A percentile compares a stretch with the other conserved stretches of the same genome.
phyloP scores from a whole-genome alignment of 2,888 invertebrate species.

The Heteropelma amictum region DNA sequence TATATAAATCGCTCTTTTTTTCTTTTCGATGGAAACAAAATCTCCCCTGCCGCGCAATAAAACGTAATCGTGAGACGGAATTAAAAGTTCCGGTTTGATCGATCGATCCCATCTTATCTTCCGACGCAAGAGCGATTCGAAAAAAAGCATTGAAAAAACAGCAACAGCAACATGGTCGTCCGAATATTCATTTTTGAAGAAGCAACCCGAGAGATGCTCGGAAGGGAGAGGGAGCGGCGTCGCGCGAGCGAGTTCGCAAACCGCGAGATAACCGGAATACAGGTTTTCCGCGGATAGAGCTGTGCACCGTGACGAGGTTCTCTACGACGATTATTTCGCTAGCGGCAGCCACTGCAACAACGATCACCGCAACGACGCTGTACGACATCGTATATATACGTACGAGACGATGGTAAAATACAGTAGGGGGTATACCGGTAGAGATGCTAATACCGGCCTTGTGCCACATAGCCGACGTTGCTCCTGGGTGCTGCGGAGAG shows the following conservation, averaged over 20 bases:
- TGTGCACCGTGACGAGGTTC: constrained; percentile 61
- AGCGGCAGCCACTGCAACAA: constrained; percentile 46
- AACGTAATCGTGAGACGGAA: too few relatives aligned
- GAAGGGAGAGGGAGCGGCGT: constrained; percentile 23
- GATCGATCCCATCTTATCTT: too few relatives aligned
- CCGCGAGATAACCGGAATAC: constrained; percentile 74
- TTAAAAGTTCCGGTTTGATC: not conserved
- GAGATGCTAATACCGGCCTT: constrained; percentile 78
- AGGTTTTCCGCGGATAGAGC: constrained; percentile 74
- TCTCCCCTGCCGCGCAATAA: too few relatives aligned
- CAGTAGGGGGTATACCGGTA: constrained; percentile 77
- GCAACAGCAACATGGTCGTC: too few relatives aligned
- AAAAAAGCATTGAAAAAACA: too few relatives aligned
- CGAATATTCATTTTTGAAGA: too few relatives aligned
- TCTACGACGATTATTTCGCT: constrained; percentile 21
- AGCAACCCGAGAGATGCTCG: too few relatives aligned
- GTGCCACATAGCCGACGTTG: constrained; percentile 74
- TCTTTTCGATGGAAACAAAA: too few relatives aligned
- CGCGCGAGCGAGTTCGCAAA: constrained; percentile 34
- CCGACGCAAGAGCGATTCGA: too few relatives aligned
- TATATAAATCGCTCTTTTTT: too few relatives aligned
- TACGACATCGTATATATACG: constrained; percentile 48
- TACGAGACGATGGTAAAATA: constrained; percentile 58
- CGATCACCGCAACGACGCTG: constrained; percentile 37
- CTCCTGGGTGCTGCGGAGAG: constrained; percentile 66